A percentile compares a stretch with the other conserved stretches of the same genome.
Evolutionary conservation across 2,113 vertebrate genomes (phyloP).

Genomic region (Uropsilus gracilis): DNA sequence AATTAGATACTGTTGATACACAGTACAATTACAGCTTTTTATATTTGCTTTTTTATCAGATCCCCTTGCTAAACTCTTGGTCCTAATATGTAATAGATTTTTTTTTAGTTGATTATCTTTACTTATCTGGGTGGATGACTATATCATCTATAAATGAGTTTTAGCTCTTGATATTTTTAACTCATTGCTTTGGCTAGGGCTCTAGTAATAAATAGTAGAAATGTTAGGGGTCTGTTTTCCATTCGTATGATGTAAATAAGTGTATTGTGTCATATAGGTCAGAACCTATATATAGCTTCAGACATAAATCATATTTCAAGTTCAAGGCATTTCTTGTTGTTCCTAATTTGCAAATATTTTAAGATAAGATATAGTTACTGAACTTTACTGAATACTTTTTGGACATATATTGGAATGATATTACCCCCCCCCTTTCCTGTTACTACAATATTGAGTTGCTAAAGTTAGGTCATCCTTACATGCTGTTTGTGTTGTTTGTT

Average conservation of each 20-base stretch:
- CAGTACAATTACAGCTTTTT: constrained; percentile 16
- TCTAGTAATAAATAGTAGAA: background rate
- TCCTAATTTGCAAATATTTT: constrained; percentile 22
- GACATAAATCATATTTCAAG: background rate
- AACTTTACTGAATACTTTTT: constrained; percentile 37
- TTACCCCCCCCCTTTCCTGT: background rate
- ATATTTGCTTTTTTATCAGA: constrained; percentile 23
- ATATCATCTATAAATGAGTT: background rate
- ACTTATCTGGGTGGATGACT: background rate
- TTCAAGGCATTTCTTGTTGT: background rate
- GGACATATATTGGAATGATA: background rate
- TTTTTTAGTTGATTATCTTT: constrained; percentile 32
- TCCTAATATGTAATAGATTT: background rate
- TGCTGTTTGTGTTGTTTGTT: background rate
- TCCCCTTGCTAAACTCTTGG: constrained; percentile 27
- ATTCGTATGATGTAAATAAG: constrained; percentile 8
- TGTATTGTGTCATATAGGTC: background rate
- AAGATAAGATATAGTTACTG: background rate
- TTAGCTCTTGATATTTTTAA: constrained; percentile 15
- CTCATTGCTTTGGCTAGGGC: constrained; percentile 5
- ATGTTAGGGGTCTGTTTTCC: background rate
- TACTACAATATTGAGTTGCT: background rate
- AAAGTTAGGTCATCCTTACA: constrained; percentile 19
- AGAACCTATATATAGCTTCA: background rate
- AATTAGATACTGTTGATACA: background rate